A percentile compares a stretch with the other conserved stretches of the same genome.
phyloP scores from a whole-genome alignment of 2,113 vertebrate species.

The Rhombomys opimus region DNA sequence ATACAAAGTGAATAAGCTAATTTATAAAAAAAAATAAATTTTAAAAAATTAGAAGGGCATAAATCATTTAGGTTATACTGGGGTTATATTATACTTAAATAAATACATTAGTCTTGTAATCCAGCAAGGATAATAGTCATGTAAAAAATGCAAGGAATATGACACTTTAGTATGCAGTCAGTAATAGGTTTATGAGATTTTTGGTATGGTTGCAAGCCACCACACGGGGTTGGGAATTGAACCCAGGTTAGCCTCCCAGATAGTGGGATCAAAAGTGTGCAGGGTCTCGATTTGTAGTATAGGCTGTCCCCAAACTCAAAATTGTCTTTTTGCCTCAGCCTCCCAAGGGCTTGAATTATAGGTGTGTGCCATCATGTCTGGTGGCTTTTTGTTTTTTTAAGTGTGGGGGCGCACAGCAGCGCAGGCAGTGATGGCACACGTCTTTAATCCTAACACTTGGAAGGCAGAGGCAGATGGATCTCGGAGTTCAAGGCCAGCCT shows the following conservation, averaged over 20 bases:
- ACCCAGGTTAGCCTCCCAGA: background rate
- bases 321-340: background rate
- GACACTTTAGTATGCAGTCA: background rate
- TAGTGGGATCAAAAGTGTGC: background rate
- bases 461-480: background rate
- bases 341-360: background rate
- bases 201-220: background rate
- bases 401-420: background rate
- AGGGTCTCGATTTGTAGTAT: background rate
- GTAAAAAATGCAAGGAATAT: conserved; percentile 9
- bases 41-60: background rate
- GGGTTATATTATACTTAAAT: background rate
- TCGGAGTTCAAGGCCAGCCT: background rate
- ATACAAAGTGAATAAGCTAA: too few species aligned
- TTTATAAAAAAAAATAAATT: too few species aligned
- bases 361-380: background rate
- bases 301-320: background rate
- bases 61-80: conserved; percentile 29
- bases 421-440: too few species aligned
- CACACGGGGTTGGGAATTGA: background rate
- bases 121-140: background rate
- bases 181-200: background rate
- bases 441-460: background rate
- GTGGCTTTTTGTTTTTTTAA: background rate
- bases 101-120: conserved; percentile 4